phyloP scores from a whole-genome alignment of 2,888 invertebrate species.

The Eupithecia exiguata region DNA sequence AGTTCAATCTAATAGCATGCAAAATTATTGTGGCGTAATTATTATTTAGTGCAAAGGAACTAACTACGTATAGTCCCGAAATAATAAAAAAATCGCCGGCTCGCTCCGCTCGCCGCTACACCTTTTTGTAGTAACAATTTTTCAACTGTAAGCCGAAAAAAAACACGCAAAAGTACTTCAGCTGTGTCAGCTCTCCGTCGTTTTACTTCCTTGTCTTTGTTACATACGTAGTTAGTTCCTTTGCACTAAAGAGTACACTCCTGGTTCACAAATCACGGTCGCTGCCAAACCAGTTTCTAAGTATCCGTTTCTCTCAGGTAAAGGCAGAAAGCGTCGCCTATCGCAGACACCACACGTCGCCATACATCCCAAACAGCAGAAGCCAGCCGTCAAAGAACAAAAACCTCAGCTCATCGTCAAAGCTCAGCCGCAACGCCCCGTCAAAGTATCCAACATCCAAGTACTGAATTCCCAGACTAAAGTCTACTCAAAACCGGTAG shows the following conservation, averaged over 20 bases:
- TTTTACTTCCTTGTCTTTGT: no score
- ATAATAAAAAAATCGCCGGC: no score
- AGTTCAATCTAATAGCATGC: no score
- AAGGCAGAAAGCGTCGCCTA: constrained; percentile 75
- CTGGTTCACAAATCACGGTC: neutral
- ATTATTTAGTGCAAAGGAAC: no score
- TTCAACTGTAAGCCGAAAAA: no score
- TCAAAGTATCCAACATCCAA: constrained; percentile 77
- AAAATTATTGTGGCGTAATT: no score
- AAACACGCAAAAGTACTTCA: no score
- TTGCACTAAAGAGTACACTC: neutral
- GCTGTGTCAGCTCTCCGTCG: no score
- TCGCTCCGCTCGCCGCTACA: no score
- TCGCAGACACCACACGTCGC: constrained; percentile 71
- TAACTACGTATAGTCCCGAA: no score
- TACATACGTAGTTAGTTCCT: neutral
- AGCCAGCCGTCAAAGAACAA: constrained; percentile 64
- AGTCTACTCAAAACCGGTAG: constrained; percentile 78
- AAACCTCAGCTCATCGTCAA: constrained; percentile 77
- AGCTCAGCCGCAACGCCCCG: constrained; percentile 75
- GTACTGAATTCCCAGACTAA: constrained; percentile 73
- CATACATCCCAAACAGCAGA: constrained; percentile 76
- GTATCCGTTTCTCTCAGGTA: constrained; percentile 58
- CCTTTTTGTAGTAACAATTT: no score
- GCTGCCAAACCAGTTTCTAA: neutral